Conservation (phyloP, 1,140 invertebrate species). For the Callitettix versicolor region DNA sequence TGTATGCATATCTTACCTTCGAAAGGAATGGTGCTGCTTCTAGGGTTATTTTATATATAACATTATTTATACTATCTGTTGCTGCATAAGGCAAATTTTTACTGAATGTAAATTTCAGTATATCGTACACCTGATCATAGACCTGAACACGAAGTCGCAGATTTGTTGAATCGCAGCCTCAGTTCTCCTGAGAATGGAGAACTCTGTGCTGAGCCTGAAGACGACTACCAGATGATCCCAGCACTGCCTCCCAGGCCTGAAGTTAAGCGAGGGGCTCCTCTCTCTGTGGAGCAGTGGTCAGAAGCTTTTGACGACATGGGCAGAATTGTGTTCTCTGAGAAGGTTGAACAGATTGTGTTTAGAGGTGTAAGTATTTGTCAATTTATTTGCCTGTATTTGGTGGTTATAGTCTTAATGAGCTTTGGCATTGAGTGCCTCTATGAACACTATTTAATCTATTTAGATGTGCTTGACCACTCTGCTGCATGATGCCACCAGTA, state of each 20-base stretch:
- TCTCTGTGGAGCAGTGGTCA: slow-evolving; percentile 70
- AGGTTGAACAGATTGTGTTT: slow-evolving; percentile 73
- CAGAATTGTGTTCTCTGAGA: slow-evolving; percentile 53
- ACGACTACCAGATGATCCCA: slow-evolving; percentile 56
- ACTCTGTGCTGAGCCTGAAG: slow-evolving; percentile 35
- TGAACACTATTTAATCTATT: no score
- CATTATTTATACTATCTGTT: no score
- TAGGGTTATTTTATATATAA: no score
- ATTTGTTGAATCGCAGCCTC: slow-evolving; percentile 36
- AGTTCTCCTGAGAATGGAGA: slow-evolving; percentile 45
- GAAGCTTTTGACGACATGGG: slow-evolving; percentile 66
- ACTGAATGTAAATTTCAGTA: slow-evolving; percentile 35
- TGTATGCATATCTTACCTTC: no score
- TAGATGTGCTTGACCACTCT: no score
- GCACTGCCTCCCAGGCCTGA: slow-evolving; percentile 43
- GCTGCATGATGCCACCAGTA: no score
- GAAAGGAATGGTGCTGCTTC: no score
- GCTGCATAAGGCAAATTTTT: no score
- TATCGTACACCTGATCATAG: slow-evolving; percentile 39
- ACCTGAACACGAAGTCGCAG: slow-evolving; percentile 38
- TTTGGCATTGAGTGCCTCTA: no score
- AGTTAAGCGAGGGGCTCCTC: slow-evolving; percentile 44
- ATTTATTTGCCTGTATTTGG: no score
- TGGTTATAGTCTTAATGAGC: no score
- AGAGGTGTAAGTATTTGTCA: slow-evolving; percentile 56